phyloP scores from a whole-genome alignment of 35 echinoderm and acorn worm species.

The Stichopus chloronotus region DNA sequence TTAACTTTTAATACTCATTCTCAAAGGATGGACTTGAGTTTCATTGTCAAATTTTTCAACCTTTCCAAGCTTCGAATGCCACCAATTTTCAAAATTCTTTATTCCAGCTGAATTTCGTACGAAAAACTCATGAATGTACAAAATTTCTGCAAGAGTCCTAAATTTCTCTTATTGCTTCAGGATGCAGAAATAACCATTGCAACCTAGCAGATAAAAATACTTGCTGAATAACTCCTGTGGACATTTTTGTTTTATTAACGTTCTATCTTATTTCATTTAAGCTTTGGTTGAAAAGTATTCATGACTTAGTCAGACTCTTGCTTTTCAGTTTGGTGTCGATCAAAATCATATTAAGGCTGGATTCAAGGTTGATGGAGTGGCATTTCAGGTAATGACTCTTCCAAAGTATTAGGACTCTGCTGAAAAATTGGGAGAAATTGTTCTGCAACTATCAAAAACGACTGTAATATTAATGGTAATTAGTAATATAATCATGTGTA shows the following conservation, averaged over 20 bases:
- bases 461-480: too few relatives aligned
- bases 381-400: background rate
- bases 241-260: background rate
- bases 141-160: background rate
- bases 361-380: constrained; percentile 18
- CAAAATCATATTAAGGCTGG: constrained; percentile 10
- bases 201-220: background rate
- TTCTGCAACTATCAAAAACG: too few relatives aligned
- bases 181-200: background rate
- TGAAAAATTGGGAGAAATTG: background rate
- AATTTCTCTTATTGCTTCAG: background rate
- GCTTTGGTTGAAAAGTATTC: background rate
- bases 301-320: background rate
- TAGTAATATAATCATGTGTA: too few relatives aligned
- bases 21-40: too few relatives aligned
- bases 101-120: too few relatives aligned
- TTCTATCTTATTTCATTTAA: constrained; percentile 19
- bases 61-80: too few relatives aligned
- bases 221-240: constrained; percentile 4
- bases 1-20: too few relatives aligned
- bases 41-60: too few relatives aligned
- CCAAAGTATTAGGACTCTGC: background rate
- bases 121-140: background rate
- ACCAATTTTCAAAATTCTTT: too few relatives aligned
- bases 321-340: constrained; percentile 1